phyloP scores from a whole-genome alignment of 37 sponge, comb jelly and placozoan genomes.

The Haliclona indistincta region DNA sequence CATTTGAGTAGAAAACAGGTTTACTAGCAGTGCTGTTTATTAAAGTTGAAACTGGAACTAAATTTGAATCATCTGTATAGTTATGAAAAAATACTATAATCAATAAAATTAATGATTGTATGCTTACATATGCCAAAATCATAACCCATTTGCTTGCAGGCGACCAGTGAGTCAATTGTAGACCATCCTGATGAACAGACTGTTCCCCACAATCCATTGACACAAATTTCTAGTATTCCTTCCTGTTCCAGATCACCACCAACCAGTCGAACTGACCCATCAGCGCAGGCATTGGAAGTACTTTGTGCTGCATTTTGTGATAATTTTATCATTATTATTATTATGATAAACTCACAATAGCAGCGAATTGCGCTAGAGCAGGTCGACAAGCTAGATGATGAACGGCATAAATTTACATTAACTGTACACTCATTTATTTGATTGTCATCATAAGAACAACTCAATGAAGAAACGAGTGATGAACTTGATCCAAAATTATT shows the following conservation, averaged over 20 bases:
- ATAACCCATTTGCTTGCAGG: background rate
- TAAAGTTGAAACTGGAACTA: too few relatives aligned
- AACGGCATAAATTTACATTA: background rate
- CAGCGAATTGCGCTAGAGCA: background rate
- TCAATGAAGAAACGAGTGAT: background rate
- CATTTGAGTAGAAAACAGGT: too few relatives aligned
- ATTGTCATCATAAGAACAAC: background rate
- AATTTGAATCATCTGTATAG: too few relatives aligned
- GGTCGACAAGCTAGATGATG: background rate
- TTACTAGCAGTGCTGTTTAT: too few relatives aligned
- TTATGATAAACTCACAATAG: background rate
- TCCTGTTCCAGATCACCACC: background rate
- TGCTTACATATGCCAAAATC: too few relatives aligned
- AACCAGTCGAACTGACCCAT: background rate
- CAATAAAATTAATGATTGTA: too few relatives aligned
- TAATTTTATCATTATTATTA: background rate
- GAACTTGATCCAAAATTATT: background rate
- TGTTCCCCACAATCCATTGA: constrained; percentile 2
- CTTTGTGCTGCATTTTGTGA: background rate
- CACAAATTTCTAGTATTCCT: constrained; percentile 1
- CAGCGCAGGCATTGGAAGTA: background rate
- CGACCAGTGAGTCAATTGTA: background rate
- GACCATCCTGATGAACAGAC: background rate
- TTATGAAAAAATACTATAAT: too few relatives aligned
- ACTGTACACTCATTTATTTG: background rate